Conservation (phyloP, 2,888 invertebrate species). For the Sphaerophoria rueppellii region DNA sequence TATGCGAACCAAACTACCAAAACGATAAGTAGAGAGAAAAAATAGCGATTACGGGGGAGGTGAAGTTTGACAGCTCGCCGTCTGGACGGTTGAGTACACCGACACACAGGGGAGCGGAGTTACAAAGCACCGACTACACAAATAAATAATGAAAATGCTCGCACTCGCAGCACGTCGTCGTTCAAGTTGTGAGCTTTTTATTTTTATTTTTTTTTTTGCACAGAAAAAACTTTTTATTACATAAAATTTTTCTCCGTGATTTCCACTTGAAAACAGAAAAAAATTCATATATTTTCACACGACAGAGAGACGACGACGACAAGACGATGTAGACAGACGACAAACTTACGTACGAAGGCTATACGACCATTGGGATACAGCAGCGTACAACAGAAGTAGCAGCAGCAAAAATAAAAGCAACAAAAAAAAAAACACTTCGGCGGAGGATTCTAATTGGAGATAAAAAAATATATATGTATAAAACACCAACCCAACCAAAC, state of each 20-base stretch:
- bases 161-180: background rate
- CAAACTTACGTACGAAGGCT: slow-evolving; percentile 64
- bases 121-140: slow-evolving; percentile 43
- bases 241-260: slow-evolving; percentile 62
- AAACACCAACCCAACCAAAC: slow-evolving; percentile 51
- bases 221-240: slow-evolving; percentile 54
- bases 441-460: slow-evolving; percentile 73
- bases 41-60: slow-evolving; percentile 30
- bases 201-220: slow-evolving; percentile 46
- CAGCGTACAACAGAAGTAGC: slow-evolving; percentile 28
- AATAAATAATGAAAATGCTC: slow-evolving; percentile 29
- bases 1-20: background rate
- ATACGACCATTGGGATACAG: slow-evolving; percentile 58
- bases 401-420: slow-evolving; percentile 50
- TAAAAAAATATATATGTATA: slow-evolving; percentile 39
- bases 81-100: slow-evolving; percentile 62
- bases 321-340: slow-evolving; percentile 57
- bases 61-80: slow-evolving; percentile 65
- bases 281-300: slow-evolving; percentile 57
- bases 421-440: slow-evolving; percentile 64
- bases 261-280: slow-evolving; percentile 43
- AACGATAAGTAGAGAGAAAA: background rate
- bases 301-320: slow-evolving; percentile 62
- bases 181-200: slow-evolving; percentile 46
- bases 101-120: slow-evolving; percentile 44